Evolutionary conservation across 2,797 vertebrate genomes (phyloP).

Genomic region (Lindbergichthys nudifrons): DNA sequence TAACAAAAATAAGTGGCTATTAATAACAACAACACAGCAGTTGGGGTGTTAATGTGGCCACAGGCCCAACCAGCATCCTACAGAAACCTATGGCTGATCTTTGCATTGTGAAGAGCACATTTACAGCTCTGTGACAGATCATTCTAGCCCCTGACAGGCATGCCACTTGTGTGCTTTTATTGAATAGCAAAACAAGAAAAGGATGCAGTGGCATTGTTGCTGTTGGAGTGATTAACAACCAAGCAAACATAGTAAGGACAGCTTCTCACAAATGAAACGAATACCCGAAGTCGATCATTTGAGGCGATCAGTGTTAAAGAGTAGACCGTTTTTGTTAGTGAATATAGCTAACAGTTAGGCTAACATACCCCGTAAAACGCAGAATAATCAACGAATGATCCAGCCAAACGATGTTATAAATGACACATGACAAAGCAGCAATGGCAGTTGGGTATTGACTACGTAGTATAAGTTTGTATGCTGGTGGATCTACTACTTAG

Average conservation of each 20-base stretch:
- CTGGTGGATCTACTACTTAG: not conserved
- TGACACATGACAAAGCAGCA: fast-evolving
- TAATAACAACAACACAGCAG: not conserved
- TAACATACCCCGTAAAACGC: not conserved
- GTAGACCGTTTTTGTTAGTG: not conserved
- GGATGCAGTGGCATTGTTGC: conserved; percentile 34
- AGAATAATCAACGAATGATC: fast-evolving
- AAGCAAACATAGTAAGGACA: too few species aligned
- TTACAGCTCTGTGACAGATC: conserved; percentile 49
- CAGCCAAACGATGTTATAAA: not conserved
- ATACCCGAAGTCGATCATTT: not conserved
- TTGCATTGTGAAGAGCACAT: conserved; percentile 48
- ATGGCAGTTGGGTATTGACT: not conserved
- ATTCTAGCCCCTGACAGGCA: conserved; percentile 59
- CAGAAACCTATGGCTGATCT: conserved; percentile 32
- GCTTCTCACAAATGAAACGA: not conserved
- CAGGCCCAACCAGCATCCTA: conserved; percentile 18
- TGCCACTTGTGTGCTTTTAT: conserved; percentile 23
- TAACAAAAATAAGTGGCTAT: not conserved
- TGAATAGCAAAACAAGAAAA: conserved; percentile 60
- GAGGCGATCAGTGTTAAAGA: not conserved
- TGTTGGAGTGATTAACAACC: not conserved
- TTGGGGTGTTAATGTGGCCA: not conserved
- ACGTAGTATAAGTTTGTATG: conserved; percentile 1
- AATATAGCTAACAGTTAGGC: conserved; percentile 5